Evolutionary conservation across 2,888 invertebrate genomes (phyloP), one percentile per base, ranked within the genome.

Genomic region (Dasysyrphus albostriatus): DNA sequence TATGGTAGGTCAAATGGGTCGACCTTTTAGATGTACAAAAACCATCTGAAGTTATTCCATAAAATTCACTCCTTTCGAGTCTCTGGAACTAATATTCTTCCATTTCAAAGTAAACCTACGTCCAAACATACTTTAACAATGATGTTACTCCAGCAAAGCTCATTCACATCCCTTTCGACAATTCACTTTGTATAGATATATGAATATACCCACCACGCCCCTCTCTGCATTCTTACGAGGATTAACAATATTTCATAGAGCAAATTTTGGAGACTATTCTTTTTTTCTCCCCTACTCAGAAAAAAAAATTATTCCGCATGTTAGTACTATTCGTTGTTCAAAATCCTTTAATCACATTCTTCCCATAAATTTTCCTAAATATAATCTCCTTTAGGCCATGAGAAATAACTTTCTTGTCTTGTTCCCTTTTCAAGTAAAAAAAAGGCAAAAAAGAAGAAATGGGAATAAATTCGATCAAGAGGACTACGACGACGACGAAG

Each of bases 271-370:
- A 24, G 56, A 76, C 58, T 58, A 56, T 69, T 47, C 61, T 61
- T 34, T 42, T 14, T 67, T 47, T 63, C 34, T 56, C 39, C 7
- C 34, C 16, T 7, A 10, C 47, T 12, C 10, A 16, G 19, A 67
- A 56, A 67, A 44, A 29, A 69, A 61, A 61, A 47, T 29, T 63
- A 74, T 78, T 70, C 58, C 70, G 65, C 83, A 78, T 87, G 78
- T 37, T 74, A 83, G 87, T 75, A 82, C 85, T 74, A 70, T 87
- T 75, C 82, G 77, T 87, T 78, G 83, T 78, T 78, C 58, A 69
- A 87, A 87, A 82, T 87, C 87, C 83, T 78, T 83, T 78, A 87
- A 87, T 87, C 85, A 87, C 87, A 87, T 87, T 87, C 82, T 83
- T 83, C 58, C 70, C 87, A 87, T 87, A 87, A 78, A 87, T 87